phyloP scores from a whole-genome alignment of 2,113 vertebrate genomes.

The Chaenogobius annularis region DNA sequence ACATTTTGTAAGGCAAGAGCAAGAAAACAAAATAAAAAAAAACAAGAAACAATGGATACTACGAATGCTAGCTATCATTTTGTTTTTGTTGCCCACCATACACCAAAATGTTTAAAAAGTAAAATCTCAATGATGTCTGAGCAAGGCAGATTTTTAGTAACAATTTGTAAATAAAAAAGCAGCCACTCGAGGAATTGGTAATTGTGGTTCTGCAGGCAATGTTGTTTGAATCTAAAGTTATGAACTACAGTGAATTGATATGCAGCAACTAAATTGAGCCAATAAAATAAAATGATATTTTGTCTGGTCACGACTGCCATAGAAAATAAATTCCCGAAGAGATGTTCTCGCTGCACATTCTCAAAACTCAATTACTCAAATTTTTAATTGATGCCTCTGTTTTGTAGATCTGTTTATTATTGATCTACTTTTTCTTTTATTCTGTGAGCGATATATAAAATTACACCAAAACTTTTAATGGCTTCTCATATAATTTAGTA shows the following conservation, averaged over 20 bases:
- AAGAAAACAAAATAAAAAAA: too few species aligned
- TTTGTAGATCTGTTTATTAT: constrained; percentile 12
- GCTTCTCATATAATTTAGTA: constrained; percentile 16
- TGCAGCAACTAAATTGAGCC: not conserved
- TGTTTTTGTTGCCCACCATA: too few species aligned
- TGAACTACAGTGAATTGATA: not conserved
- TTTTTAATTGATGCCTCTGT: constrained; percentile 26
- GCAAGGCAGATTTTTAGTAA: not conserved
- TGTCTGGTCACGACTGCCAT: not conserved
- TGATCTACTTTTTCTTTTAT: constrained; percentile 3
- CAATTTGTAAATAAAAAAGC: not conserved
- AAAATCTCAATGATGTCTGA: too few species aligned
- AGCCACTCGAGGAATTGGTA: not conserved
- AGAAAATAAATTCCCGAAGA: not conserved
- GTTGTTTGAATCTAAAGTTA: not conserved
- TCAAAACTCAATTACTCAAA: constrained; percentile 16
- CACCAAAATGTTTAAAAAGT: too few species aligned
- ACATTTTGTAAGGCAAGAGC: too few species aligned
- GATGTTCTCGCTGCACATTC: not conserved
- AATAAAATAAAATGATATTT: not conserved
- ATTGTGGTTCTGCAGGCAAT: not conserved
- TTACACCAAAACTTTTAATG: constrained; percentile 15
- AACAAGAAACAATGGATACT: too few species aligned
- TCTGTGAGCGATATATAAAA: constrained; percentile 19
- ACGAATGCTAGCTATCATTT: too few species aligned